Base-by-base conservation (phyloP, 1,140 invertebrate genomes). In the Babylonia areolata region DNA sequence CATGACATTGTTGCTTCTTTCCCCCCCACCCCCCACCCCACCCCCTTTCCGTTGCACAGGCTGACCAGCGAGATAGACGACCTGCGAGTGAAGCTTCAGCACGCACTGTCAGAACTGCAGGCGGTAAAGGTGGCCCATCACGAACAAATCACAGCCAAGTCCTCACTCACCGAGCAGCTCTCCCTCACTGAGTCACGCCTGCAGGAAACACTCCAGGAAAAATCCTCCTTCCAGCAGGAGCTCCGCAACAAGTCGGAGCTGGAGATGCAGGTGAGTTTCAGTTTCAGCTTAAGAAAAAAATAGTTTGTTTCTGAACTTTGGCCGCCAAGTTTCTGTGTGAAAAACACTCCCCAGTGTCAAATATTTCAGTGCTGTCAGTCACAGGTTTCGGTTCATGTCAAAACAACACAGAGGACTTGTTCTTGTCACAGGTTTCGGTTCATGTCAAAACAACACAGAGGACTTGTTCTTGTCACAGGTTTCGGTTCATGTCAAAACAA, bases 61-160 rank as follows among this genome's bases (percentile, higher is more conserved):
- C 88, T 90, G 80, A 85, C 87, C 64, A 84, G 79, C 46, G 92
- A 93, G 80, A 84, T 91, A 17, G 91, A 92, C n/a, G 91, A 92
- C 81, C 85, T 93, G 54, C 91, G 91, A 82, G 77, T 89, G 20
- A 93, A 93, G 84, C 84, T 93, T 37, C 90, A 93, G 69, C 83
- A 92, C 42, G 90, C 91, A 15, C 85, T 93, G 78, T 87, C 89
- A 69, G 92, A 93, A 82, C 83, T 93, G 37, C 86, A 88, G 37
- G 90, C 90, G 88, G 86, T 90, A 31, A 91, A 91, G 73, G 35
- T 82, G n/a, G 37, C 81, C 3, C 35, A 89, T 2, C 91, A 92
- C 35, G 87, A 90, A 39, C 86, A 89, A 78, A 81, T 85, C 46
- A 77, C 69, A 1, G 85, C 88, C 33, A 87, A 88, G 31, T 64